Base-by-base conservation (phyloP, 2,888 invertebrate genomes). In the Leptinotarsa juncta region DNA sequence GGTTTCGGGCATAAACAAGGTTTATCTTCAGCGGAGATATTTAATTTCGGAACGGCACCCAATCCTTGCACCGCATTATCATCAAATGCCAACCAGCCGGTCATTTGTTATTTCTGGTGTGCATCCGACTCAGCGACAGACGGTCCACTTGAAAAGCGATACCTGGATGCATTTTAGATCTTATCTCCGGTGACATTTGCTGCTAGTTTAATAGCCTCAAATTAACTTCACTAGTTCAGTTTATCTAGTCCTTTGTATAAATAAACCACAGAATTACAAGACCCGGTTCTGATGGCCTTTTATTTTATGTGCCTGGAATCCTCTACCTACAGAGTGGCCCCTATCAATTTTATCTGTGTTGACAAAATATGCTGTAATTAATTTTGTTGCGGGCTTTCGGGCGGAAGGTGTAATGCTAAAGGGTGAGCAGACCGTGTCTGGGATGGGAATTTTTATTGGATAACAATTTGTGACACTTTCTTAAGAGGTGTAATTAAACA, bases 31-130 rank as follows among this genome's bases (percentile, higher is more conserved):
- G 83, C 82, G 79, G 80, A 81, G 82, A 82, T 84, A 85, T 86
- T 86, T 86, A 86, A 86, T 86, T 86, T 86, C 83, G 81, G 83
- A 84, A 84, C 84, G 83, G 83, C 85, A 84, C 84, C 85, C 85
- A 84, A 84, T 83, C 83, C 84, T 83, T 82, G 82, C 83, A 82
- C 83, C 83, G 83, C 83, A 84, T 85, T 84, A 83, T 84, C 85
- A 83, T 84, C 84, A 83, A 84, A 84, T 84, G 82, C 82, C 81
- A 80, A 82, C 82, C 82, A 79, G 82, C 79, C 78, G 82, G 82
- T 84, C 84, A 85, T 85, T 85, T 85, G 84, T 85, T 85, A 85
- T 82, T 84, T 84, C 75, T 80, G 79, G 82, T 82, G 80, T 80
- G 81, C 82, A 81, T 42, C 79, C 80, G 81, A 73, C 76, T 76